A percentile compares a stretch with the other conserved stretches of the same genome.
These are phyloP conservation scores for Planiliza haematocheilus DNA, from an alignment of 2,113 vertebrate species.

Conservation along the genomic window DNA sequence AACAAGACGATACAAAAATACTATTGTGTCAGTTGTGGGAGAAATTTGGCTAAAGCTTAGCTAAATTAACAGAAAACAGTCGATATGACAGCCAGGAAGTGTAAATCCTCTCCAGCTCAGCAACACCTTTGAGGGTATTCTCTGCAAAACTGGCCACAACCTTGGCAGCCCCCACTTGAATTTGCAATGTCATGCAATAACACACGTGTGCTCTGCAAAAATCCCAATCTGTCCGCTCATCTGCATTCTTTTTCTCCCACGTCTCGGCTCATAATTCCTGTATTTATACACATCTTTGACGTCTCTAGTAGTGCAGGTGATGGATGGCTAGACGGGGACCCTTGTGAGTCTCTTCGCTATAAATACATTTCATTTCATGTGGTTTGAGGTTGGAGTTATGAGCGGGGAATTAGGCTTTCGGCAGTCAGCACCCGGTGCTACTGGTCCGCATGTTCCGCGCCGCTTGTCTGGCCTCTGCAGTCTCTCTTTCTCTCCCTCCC, in stretches of 20 bases:
- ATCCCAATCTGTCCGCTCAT: not conserved
- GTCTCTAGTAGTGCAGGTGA: constrained; percentile 9
- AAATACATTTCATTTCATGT: constrained; percentile 56
- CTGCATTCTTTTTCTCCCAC: not conserved
- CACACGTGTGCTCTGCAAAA: not conserved
- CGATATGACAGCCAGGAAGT: no score
- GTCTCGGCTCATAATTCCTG: constrained; percentile 15
- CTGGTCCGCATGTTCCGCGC: constrained; percentile 1
- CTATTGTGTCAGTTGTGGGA: no score
- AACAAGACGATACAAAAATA: no score
- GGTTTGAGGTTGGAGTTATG: constrained; percentile 49
- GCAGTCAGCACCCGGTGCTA: constrained; percentile 17
- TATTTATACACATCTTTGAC: constrained; percentile 39
- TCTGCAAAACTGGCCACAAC: no score
- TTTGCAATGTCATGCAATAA: no score
- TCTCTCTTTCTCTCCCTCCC: constrained; percentile 3
- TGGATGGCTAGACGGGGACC: not conserved
- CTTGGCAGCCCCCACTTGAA: no score
- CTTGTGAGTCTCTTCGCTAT: constrained; percentile 20
- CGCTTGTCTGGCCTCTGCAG: constrained; percentile 40
- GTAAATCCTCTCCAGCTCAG: no score
- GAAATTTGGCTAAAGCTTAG: no score
- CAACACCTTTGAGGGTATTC: no score
- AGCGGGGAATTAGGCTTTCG: constrained; percentile 39
- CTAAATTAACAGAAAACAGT: no score